A percentile compares a stretch with the other conserved stretches of the same genome.
Conservation (phyloP, 2,113 vertebrate species). For the Brachypodius melanocephalos region DNA sequence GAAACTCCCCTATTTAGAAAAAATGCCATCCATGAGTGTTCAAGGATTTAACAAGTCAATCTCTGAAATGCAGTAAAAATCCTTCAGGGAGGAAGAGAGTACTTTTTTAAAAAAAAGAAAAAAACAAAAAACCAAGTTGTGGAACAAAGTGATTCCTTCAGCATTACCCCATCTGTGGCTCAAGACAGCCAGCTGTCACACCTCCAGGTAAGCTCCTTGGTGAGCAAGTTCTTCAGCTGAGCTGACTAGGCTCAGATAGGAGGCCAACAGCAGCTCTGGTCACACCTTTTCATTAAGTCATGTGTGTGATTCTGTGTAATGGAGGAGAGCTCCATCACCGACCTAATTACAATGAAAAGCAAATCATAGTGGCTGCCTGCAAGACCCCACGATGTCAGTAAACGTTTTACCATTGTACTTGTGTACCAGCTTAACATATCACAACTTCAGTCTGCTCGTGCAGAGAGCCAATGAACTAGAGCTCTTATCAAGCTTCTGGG, state of each 20-base stretch:
- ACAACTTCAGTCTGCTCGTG: background rate
- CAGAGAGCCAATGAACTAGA: background rate
- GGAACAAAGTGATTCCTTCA: background rate
- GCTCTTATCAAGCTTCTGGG: background rate
- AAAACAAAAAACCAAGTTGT: too few relatives aligned
- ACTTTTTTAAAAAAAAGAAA: too few relatives aligned
- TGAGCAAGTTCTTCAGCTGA: conserved; percentile 32
- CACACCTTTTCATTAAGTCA: conserved; percentile 7
- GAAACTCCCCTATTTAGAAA: background rate
- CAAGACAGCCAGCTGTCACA: background rate
- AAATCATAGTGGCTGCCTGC: background rate
- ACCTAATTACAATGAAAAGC: background rate
- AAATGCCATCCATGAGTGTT: background rate
- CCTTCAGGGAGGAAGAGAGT: background rate
- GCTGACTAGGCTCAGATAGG: background rate
- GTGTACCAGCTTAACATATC: background rate
- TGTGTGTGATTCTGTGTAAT: background rate
- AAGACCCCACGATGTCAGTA: background rate
- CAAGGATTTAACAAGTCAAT: background rate
- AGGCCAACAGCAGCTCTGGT: background rate
- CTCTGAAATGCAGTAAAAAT: background rate
- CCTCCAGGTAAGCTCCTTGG: background rate
- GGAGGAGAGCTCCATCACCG: background rate
- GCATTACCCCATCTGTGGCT: background rate
- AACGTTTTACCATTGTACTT: background rate